Conservation (phyloP, 2,888 invertebrate species). For the Arctia plantaginis region DNA sequence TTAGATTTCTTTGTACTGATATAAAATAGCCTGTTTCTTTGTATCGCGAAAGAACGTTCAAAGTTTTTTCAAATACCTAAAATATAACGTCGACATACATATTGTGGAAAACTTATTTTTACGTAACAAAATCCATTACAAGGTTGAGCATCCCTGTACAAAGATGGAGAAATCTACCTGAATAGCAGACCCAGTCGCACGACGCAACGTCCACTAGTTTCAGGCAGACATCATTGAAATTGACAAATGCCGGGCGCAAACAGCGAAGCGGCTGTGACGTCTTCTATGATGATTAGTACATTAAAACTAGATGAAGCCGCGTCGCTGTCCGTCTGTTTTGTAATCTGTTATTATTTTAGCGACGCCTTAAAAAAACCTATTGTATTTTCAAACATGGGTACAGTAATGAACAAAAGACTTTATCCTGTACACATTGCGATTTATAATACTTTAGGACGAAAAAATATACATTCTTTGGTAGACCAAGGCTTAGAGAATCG, state of each 20-base stretch:
- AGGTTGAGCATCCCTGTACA: slow-evolving; percentile 42
- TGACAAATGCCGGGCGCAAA: not conserved
- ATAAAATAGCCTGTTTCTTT: not conserved
- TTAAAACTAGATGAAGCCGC: not conserved
- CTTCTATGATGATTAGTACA: not conserved
- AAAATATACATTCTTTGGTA: no score
- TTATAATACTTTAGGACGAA: no score
- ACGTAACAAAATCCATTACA: not conserved
- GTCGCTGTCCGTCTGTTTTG: not conserved
- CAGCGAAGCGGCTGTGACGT: not conserved
- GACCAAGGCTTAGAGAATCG: no score
- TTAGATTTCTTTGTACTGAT: not conserved
- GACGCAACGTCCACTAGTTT: slow-evolving; percentile 13
- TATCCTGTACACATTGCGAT: no score
- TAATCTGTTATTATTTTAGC: no score
- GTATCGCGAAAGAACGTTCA: not conserved
- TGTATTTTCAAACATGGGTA: no score
- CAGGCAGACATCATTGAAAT: not conserved
- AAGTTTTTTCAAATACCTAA: not conserved
- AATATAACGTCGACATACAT: not conserved
- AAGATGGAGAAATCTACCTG: slow-evolving; percentile 52
- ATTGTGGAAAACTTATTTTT: not conserved
- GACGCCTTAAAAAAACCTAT: no score
- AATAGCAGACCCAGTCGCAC: slow-evolving; percentile 29
- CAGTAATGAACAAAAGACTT: no score